Evolutionary conservation across 2,797 vertebrate species (phyloP).

Genomic region (Bradypus variegatus): DNA sequence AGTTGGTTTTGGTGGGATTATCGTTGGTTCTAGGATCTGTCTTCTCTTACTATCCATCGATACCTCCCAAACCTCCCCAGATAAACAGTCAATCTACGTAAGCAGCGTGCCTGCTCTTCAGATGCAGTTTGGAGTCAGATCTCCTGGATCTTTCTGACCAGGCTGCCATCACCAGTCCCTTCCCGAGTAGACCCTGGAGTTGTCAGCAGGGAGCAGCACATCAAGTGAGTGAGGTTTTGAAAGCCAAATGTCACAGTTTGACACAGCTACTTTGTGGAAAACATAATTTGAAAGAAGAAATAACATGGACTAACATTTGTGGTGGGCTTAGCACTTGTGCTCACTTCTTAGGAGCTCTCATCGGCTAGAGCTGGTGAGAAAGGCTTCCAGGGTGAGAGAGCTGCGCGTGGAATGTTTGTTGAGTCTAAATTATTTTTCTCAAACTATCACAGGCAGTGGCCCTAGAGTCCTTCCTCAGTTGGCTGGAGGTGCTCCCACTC

Average conservation of each 20-base stretch:
- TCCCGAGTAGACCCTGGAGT: background rate
- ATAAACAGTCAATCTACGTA: rapidly evolving
- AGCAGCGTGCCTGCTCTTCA: background rate
- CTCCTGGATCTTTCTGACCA: background rate
- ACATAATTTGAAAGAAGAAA: background rate
- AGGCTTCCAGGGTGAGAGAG: background rate
- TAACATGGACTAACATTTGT: background rate
- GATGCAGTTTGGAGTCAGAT: background rate
- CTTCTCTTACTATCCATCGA: background rate
- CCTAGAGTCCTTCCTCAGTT: background rate
- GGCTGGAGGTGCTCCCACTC: background rate
- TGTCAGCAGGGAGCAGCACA: background rate
- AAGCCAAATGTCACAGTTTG: background rate
- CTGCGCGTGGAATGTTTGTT: background rate
- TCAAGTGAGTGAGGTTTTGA: background rate
- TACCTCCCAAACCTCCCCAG: background rate
- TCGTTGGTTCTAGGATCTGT: background rate
- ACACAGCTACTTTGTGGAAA: background rate
- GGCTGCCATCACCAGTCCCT: background rate
- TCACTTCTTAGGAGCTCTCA: background rate
- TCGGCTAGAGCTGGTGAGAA: background rate
- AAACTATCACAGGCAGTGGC: background rate
- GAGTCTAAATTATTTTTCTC: background rate
- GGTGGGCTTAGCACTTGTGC: background rate
- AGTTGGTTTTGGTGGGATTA: background rate